Conservation (phyloP, 2,797 vertebrate genomes). For the Falco biarmicus region DNA sequence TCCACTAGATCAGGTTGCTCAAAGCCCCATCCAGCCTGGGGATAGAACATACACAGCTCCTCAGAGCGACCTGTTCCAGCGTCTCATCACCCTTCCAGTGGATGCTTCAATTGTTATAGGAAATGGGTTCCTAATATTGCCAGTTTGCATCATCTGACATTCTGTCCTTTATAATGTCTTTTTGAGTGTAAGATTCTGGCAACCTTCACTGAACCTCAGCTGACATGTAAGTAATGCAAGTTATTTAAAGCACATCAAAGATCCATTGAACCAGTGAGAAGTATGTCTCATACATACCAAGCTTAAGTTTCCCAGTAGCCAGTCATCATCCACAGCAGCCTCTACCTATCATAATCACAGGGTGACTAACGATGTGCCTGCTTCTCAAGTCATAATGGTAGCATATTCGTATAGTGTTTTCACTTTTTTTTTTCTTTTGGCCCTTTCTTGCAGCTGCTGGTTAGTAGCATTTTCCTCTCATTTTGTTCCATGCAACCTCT, state of each 20-base stretch:
- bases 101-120: not conserved
- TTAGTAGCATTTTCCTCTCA: conserved; percentile 66
- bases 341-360: not conserved
- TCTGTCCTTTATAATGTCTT: not conserved
- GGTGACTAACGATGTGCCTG: conserved; percentile 3
- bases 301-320: not conserved
- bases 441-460: conserved; percentile 75
- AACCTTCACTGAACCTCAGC: not conserved
- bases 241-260: not conserved
- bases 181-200: not conserved
- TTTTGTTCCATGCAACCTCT: conserved; percentile 76
- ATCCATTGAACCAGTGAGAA: not conserved
- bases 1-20: not conserved
- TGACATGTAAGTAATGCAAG: not conserved
- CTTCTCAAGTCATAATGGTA: conserved; percentile 35
- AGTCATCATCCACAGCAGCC: not conserved
- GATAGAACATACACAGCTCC: not conserved
- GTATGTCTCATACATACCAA: not conserved
- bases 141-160: not conserved
- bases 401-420: not conserved
- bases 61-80: not conserved
- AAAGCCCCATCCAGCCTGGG: not conserved
- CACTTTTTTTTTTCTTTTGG: conserved; percentile 35
- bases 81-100: not conserved
- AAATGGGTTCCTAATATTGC: not conserved